phyloP scores from a whole-genome alignment of 2,113 vertebrate genomes.

The Cisticola juncidis region DNA sequence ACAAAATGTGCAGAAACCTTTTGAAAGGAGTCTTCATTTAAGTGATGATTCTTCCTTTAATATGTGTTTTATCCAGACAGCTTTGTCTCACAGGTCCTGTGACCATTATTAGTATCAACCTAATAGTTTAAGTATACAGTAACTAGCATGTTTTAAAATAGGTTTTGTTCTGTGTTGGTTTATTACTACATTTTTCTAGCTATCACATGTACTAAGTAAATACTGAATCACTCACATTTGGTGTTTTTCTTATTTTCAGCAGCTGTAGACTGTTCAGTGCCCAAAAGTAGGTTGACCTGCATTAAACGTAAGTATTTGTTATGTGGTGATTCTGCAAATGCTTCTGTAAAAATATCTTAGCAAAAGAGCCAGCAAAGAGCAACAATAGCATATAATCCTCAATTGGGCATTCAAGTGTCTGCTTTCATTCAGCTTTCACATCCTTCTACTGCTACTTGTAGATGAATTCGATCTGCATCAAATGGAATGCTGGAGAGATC shows the following conservation, averaged over 20 bases:
- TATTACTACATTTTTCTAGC: not conserved
- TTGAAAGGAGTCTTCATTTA: not conserved
- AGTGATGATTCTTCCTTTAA: not conserved
- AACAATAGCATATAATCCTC: not conserved
- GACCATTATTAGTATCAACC: not conserved
- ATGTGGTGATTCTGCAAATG: not conserved
- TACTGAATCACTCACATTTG: not conserved
- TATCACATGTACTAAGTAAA: not conserved
- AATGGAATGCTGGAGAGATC: not conserved
- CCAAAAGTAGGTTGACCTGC: slow-evolving; percentile 83
- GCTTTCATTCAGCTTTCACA: not conserved
- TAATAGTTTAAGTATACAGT: not conserved
- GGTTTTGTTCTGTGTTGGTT: not conserved
- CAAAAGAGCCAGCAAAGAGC: not conserved
- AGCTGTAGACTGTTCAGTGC: slow-evolving; percentile 85
- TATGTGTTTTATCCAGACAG: not conserved
- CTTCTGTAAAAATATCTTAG: not conserved
- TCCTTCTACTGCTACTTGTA: not conserved
- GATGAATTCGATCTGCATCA: not conserved
- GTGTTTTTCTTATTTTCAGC: slow-evolving; percentile 75
- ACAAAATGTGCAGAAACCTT: not conserved
- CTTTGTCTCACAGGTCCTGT: not conserved
- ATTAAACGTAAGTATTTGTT: slow-evolving; percentile 86
- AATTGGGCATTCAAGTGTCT: not conserved
- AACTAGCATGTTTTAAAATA: not conserved